Base-by-base conservation (phyloP, 2,113 vertebrate species). In the Albula goreensis region DNA sequence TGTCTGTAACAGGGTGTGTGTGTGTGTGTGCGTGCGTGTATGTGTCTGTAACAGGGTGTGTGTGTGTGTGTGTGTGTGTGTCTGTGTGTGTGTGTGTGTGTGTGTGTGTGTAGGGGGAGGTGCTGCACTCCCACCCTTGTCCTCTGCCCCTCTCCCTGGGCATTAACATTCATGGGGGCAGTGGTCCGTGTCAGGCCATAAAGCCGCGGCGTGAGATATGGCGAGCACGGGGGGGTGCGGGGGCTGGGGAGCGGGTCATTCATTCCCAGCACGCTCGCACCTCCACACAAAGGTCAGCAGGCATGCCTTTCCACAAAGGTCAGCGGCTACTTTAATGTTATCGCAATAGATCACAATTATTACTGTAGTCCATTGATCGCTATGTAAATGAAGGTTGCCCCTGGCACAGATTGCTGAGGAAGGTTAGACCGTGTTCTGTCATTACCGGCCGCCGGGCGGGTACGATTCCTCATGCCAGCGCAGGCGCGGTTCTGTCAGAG, bases 331-430 rank as follows among this genome's bases (percentile, higher is more conserved):
- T 93, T 93, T 95, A 93, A 95, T 94, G 94, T 92, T 90, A 91
- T 91, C 91, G 92, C 93, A 91, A 94, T 95, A 95, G 93, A 95
- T 96, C 94, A 95, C 92, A 93, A 93, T 94, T 95, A 95, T 95
- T 95, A 95, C 95, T 94, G 94, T 95, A 95, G 94, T 93, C 89
- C 93, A 95, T 95, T 92, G 95, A 96, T 95, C 94, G 90, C 89
- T 91, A 94, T 95, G 94, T 90, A 95, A 92, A 95, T 94, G 91
- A 93, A 91, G 88, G 90, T 90, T 87, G 91, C 90, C 85, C 80
- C 81, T 88, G 89, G 92, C 91, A 86, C 91, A 91, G 92, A 90
- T 91, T 90, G 89, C 90, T 86, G 91, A 88, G 78, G 90, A 88
- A 91, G 91, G 89, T 93, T 90, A 92, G 91, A 88, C 86, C 91